These are phyloP conservation scores for Conus betulinus DNA, from an alignment of 1,140 invertebrate species.

Conservation along the genomic window DNA sequence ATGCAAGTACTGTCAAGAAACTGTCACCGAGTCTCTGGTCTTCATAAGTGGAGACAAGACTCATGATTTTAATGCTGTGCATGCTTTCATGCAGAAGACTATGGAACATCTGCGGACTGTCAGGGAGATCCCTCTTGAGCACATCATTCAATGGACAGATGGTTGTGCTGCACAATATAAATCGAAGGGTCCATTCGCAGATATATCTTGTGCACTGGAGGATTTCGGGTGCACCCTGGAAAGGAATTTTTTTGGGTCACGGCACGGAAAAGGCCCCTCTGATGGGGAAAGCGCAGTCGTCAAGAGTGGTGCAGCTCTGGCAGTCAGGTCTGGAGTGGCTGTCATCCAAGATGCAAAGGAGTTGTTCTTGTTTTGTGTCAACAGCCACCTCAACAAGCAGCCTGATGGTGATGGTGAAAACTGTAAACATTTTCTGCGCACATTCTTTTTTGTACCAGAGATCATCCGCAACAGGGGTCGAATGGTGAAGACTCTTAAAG, in stretches of 20 bases:
- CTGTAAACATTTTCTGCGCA: too few species aligned
- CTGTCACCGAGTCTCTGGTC: conserved; percentile 39
- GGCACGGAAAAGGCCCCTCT: conserved; percentile 51
- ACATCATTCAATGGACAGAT: conserved; percentile 47
- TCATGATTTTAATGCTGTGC: conserved; percentile 51
- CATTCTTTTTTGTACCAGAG: too few species aligned
- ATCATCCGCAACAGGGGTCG: too few species aligned
- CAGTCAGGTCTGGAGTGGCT: conserved; percentile 35
- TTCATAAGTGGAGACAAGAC: conserved; percentile 44
- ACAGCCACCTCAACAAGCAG: not conserved
- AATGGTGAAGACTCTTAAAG: too few species aligned
- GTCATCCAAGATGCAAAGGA: conserved; percentile 34
- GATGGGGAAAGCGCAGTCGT: conserved; percentile 46
- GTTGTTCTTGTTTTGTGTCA: conserved; percentile 34
- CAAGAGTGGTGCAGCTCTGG: conserved; percentile 31
- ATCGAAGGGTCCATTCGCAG: conserved; percentile 39
- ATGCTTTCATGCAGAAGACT: conserved; percentile 27
- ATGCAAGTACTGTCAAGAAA: not conserved
- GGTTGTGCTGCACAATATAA: conserved; percentile 50
- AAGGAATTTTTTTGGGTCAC: conserved; percentile 44
- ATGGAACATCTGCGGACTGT: conserved; percentile 23
- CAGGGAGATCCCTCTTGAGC: conserved; percentile 13
- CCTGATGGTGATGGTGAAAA: not conserved
- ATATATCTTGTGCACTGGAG: conserved; percentile 33
- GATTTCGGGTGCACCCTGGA: conserved; percentile 33